Base-by-base conservation (phyloP, 2,888 invertebrate genomes). In the Chirona hameri region DNA sequence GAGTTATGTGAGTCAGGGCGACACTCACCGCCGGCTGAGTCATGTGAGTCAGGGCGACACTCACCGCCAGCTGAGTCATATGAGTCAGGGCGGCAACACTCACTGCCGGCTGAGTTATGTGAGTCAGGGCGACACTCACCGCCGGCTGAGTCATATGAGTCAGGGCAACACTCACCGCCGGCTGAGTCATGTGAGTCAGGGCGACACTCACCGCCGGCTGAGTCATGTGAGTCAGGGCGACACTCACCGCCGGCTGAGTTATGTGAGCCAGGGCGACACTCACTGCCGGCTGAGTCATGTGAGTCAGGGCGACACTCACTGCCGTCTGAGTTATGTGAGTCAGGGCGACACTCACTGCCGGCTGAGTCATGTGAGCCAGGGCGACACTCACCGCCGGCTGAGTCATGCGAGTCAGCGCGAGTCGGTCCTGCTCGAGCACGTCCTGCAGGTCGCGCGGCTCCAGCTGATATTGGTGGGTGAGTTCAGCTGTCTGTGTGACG, bases 361-460 rank as follows among this genome's bases (percentile, higher is more conserved):
- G 31, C 60, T 24, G 60, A 60, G 60, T 21, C 60, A 60, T 5
- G 24, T 60, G 60, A n/a, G 18, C 10, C 12, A 48, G 52, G 12
- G 52, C 52, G 52, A 52, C 15, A 27, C 72, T 29, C 31, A 72
- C 72, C 29, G 72, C 72, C 18, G 72, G 31, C 31, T 72, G 72
- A 2, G 72, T 27, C 72, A 72, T 72, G 18, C 31, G 29, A 14
- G 4, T 27, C 29, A 72, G 72, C 0, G 72, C 31, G 27, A 27
- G 72, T 27, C 72, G 29, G 72, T 72, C 72, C 15, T 18, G 72
- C 72, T 72, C 72, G 27, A 72, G 72, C 72, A 72, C 72, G 15
- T 72, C 72, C 72, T 72, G 27, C 72, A 72, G 14, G 72, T 31
- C 31, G 72, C 31, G 72, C 72, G 72, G 72, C 72, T 72, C 72